These are phyloP conservation scores for Coilia nasus DNA, from an alignment of 2,797 vertebrate species.

Conservation along the genomic window DNA sequence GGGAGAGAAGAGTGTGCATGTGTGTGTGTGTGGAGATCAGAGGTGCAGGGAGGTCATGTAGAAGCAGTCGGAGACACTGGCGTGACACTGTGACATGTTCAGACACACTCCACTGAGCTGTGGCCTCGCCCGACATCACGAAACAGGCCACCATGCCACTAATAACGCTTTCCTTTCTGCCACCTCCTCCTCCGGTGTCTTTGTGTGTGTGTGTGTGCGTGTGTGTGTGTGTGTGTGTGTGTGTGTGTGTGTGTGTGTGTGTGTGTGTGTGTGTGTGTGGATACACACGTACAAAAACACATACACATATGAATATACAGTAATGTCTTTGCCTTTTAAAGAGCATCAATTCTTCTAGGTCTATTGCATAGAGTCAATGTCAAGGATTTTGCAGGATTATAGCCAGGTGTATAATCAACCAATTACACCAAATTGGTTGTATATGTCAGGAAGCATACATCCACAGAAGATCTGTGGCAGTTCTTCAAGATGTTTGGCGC, in stretches of 20 bases:
- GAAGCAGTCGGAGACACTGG: constrained; percentile 71
- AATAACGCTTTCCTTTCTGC: constrained; percentile 57
- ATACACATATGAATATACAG: too few relatives aligned
- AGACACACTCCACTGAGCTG: constrained; percentile 86
- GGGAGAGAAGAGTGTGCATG: background rate
- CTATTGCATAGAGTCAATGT: too few relatives aligned
- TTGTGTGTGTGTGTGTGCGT: background rate
- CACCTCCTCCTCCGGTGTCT: constrained; percentile 42
- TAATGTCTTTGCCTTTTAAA: too few relatives aligned
- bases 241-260: too few relatives aligned
- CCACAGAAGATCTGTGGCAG: too few relatives aligned
- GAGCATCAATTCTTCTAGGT: too few relatives aligned
- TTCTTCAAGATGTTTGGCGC: too few relatives aligned
- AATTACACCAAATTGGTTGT: too few relatives aligned
- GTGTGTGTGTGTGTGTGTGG: too few relatives aligned
- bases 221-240: background rate
- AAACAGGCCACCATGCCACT: constrained; percentile 82
- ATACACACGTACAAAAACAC: background rate
- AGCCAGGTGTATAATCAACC: too few relatives aligned
- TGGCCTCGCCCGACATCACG: constrained; percentile 82
- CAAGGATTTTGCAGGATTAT: too few relatives aligned
- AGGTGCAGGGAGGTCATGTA: constrained; percentile 69
- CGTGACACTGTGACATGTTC: constrained; percentile 79
- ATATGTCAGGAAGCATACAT: too few relatives aligned
- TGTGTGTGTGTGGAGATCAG: constrained; percentile 47